Evolutionary conservation across 2,888 invertebrate genomes (phyloP).

Genomic region (Parelbella ahira): DNA sequence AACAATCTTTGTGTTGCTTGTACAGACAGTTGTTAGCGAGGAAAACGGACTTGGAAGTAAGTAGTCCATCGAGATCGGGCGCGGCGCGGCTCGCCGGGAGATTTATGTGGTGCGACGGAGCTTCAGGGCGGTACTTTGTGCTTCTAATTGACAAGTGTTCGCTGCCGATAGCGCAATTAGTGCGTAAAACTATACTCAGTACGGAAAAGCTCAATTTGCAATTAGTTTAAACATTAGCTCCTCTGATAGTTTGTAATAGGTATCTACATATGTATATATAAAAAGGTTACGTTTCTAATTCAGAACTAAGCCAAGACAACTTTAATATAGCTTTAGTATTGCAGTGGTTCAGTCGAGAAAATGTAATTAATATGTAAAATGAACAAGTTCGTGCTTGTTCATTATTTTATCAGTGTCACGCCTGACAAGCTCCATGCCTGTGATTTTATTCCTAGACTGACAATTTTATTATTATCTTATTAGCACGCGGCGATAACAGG

Average conservation of each 20-base stretch:
- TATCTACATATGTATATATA: too few species aligned
- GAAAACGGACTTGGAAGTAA: constrained; percentile 36
- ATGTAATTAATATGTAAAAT: constrained; percentile 12
- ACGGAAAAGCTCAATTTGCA: too few species aligned
- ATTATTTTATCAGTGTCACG: constrained; percentile 18
- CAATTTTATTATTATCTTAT: constrained; percentile 22
- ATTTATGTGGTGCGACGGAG: constrained; percentile 60
- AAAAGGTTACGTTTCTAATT: too few species aligned
- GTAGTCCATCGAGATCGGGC: constrained; percentile 44
- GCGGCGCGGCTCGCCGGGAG: constrained; percentile 43
- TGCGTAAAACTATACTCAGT: constrained; percentile 3
- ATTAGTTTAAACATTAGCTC: too few species aligned
- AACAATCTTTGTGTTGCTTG: constrained; percentile 29
- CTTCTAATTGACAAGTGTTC: constrained; percentile 68
- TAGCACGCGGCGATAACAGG: constrained; percentile 19
- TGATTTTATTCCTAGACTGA: constrained; percentile 17
- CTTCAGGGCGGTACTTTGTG: constrained; percentile 50
- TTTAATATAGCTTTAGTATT: too few species aligned
- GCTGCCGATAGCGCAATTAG: constrained; percentile 41
- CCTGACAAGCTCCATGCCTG: constrained; percentile 7
- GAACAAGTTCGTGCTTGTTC: not conserved
- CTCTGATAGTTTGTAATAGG: too few species aligned
- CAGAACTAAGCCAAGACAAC: too few species aligned
- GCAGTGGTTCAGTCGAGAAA: too few species aligned
- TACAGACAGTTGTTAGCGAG: constrained; percentile 35